phyloP scores from a whole-genome alignment of 2,888 invertebrate genomes.

The Invenusta paracnida region DNA sequence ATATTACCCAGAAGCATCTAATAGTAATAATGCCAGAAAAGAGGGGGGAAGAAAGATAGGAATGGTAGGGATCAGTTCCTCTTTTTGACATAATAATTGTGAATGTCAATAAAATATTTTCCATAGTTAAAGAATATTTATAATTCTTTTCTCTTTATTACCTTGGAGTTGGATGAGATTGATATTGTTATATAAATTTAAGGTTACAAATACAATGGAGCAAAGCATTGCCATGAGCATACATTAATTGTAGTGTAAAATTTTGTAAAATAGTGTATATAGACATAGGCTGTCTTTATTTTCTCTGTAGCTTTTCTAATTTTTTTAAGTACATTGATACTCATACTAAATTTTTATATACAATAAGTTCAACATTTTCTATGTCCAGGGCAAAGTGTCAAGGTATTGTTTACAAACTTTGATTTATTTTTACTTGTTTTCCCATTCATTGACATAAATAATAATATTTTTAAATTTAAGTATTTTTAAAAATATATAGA shows the following conservation, averaged over 20 bases:
- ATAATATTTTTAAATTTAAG: background rate
- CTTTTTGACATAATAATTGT: background rate
- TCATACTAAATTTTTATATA: background rate
- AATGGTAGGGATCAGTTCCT: background rate
- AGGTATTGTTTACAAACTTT: background rate
- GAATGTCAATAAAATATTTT: background rate
- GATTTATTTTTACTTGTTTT: background rate
- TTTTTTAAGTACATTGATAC: background rate
- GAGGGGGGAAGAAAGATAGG: background rate
- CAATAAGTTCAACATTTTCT: background rate
- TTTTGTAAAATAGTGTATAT: too few species aligned
- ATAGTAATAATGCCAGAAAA: background rate
- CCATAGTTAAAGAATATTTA: background rate
- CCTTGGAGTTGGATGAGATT: background rate
- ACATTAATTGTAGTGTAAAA: too few species aligned
- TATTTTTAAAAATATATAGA: background rate
- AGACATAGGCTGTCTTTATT: background rate
- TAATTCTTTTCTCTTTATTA: background rate
- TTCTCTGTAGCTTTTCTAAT: background rate
- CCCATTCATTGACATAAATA: conserved; percentile 1
- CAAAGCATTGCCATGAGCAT: too few species aligned
- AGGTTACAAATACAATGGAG: background rate
- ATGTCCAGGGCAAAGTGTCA: background rate
- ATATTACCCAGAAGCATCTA: background rate
- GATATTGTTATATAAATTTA: background rate